Conservation (phyloP, 2,797 vertebrate species). For the Micromesistius poutassou region DNA sequence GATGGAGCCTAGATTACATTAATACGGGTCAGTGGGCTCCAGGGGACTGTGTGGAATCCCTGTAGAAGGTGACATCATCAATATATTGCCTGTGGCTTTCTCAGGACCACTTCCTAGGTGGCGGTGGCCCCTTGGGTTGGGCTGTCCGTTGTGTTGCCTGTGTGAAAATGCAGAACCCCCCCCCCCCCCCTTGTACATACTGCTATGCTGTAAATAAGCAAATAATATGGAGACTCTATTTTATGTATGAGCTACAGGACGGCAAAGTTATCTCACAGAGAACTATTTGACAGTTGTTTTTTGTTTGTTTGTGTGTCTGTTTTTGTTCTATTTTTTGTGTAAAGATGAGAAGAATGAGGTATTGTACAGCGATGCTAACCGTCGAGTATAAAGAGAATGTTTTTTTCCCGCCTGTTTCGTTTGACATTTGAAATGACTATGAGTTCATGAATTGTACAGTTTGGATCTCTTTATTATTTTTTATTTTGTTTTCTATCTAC, state of each 20-base stretch:
- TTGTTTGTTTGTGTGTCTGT: slow-evolving; percentile 29
- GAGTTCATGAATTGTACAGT: slow-evolving; percentile 65
- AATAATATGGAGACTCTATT: slow-evolving; percentile 78
- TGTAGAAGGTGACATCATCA: slow-evolving; percentile 47
- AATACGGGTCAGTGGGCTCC: slow-evolving; percentile 9
- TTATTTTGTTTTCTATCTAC: slow-evolving; percentile 58
- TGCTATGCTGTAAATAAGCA: slow-evolving; percentile 70
- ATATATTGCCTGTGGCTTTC: slow-evolving; percentile 47
- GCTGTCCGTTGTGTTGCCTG: slow-evolving; percentile 29
- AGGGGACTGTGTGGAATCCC: slow-evolving; percentile 32
- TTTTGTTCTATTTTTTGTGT: slow-evolving; percentile 54
- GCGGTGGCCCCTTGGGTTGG: slow-evolving; percentile 41
- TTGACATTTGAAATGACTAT: slow-evolving; percentile 26
- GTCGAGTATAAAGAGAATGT: slow-evolving; percentile 7
- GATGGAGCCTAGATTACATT: background rate
- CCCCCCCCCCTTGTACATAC: slow-evolving; percentile 56
- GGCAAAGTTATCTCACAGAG: slow-evolving; percentile 58
- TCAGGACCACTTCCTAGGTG: slow-evolving; percentile 70
- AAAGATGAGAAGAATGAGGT: slow-evolving; percentile 48
- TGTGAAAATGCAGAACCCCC: slow-evolving; percentile 44
- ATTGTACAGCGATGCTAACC: slow-evolving; percentile 49
- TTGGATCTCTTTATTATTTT: slow-evolving; percentile 53
- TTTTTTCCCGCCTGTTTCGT: slow-evolving; percentile 32
- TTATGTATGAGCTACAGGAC: slow-evolving; percentile 71
- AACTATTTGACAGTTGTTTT: slow-evolving; percentile 61